Conservation (phyloP, 2,888 invertebrate genomes). For the Pecten maximus region DNA sequence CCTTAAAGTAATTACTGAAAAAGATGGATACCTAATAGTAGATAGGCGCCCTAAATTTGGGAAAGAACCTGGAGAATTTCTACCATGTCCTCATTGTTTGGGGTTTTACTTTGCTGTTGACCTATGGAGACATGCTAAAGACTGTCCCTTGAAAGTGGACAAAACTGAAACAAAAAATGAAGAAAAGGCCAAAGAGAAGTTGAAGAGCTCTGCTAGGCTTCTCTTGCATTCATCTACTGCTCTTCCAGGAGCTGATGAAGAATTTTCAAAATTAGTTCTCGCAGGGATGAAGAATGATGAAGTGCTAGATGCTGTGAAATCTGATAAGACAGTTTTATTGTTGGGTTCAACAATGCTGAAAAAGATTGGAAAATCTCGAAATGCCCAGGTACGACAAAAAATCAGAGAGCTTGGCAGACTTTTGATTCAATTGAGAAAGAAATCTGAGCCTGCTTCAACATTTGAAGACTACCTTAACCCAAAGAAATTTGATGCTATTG, state of each 20-base stretch:
- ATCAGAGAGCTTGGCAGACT: slow-evolving; percentile 34
- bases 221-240: slow-evolving; percentile 33
- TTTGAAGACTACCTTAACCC: no score
- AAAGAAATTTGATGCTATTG: no score
- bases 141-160: neutral
- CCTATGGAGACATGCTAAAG: neutral
- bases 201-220: neutral
- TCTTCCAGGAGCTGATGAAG: neutral
- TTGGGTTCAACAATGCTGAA: slow-evolving; percentile 21
- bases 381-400: slow-evolving; percentile 38
- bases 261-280: neutral
- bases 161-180: neutral
- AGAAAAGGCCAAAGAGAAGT: neutral
- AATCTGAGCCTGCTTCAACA: no score
- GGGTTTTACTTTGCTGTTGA: neutral
- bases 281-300: slow-evolving; percentile 33
- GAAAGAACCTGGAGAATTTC: neutral
- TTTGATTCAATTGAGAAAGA: no score
- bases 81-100: slow-evolving; percentile 36
- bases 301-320: slow-evolving; percentile 12
- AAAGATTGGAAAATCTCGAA: slow-evolving; percentile 26
- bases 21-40: slow-evolving; percentile 22
- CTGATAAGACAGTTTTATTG: neutral
- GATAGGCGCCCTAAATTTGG: neutral
- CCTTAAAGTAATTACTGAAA: neutral